Base-by-base conservation (phyloP, 2,797 vertebrate genomes). In the Rhinatrema bivittatum region DNA sequence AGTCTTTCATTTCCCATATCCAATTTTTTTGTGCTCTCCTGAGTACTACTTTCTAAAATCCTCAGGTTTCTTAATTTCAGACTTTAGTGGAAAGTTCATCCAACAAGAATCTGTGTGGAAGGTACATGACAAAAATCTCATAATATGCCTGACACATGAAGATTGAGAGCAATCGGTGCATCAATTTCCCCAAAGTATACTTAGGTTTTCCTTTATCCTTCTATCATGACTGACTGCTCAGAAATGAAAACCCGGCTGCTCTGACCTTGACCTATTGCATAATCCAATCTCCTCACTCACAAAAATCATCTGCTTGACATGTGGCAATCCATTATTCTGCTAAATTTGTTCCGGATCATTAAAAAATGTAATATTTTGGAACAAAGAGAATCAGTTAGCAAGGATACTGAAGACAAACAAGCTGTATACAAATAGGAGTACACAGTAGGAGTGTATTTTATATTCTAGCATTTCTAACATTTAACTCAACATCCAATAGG, bases 41-140 rank as follows among this genome's bases (percentile, higher is more conserved):
- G n/a, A n/a, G n/a, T n/a, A n/a, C n/a, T n/a, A n/a, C n/a, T n/a
- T n/a, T n/a, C n/a, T n/a, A n/a, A n/a, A n/a, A n/a, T n/a, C n/a
- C n/a, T n/a, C n/a, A n/a, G n/a, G n/a, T n/a, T n/a, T n/a, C n/a
- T n/a, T n/a, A n/a, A n/a, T n/a, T 29, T 29, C 29, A 29, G 16
- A 42, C 15, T 39, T 2, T 30, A 11, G 4, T 20, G 10, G 14
- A 32, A 41, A 39, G 4, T 46, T 40, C 8, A 20, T 13, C 34
- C 48, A 36, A 16, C 7, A 46, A 17, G 29, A 29, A 32, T 36
- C 25, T 29, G 2, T 46, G 37, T 30, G 29, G 60, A 60, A 52
- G 5, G 5, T 35, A 35, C 28, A 33, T 13, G 26, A 29, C 11
- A 19, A 25, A 29, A 29, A 31, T 14, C 9, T 46, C 12, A 30